A percentile compares a stretch with the other conserved stretches of the same genome.
These are phyloP conservation scores for Muricea muricata DNA, from an alignment of 92 coral and sea anemone species.

Conservation along the genomic window DNA sequence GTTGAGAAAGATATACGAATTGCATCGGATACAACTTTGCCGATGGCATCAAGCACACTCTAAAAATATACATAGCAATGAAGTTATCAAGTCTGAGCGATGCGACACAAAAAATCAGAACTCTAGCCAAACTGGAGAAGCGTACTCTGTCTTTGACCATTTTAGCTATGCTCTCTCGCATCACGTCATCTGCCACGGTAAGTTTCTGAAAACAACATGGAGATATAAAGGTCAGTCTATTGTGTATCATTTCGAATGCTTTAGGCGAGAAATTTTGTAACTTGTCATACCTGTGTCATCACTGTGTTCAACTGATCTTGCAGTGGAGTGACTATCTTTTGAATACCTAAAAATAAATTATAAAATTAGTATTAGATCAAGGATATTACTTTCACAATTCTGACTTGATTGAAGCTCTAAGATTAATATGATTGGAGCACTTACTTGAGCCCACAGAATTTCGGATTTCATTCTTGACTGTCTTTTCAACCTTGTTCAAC, in stretches of 20 bases:
- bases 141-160: constrained; percentile 93
- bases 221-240: too few species aligned
- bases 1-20: constrained; percentile 87
- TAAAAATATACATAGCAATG: constrained; percentile 41
- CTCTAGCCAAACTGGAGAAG: too few species aligned
- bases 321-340: constrained; percentile 72
- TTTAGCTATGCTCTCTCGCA: constrained; percentile 85
- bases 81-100: too few species aligned
- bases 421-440: too few species aligned
- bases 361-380: too few species aligned
- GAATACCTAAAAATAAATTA: constrained; percentile 77
- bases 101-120: too few species aligned
- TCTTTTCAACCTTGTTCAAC: constrained; percentile 89
- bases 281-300: constrained; percentile 75
- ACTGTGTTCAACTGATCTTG: constrained; percentile 91
- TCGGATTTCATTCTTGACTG: constrained; percentile 84
- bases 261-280: too few species aligned
- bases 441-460: constrained; percentile 75
- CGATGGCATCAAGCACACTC: constrained; percentile 92
- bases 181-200: constrained; percentile 87
- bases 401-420: too few species aligned
- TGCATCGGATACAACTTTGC: constrained; percentile 78
- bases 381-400: too few species aligned
- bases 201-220: constrained; percentile 83
- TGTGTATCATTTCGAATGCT: too few species aligned